Base-by-base conservation (phyloP, 2,797 vertebrate species). In the Sebastes trivittatus region DNA sequence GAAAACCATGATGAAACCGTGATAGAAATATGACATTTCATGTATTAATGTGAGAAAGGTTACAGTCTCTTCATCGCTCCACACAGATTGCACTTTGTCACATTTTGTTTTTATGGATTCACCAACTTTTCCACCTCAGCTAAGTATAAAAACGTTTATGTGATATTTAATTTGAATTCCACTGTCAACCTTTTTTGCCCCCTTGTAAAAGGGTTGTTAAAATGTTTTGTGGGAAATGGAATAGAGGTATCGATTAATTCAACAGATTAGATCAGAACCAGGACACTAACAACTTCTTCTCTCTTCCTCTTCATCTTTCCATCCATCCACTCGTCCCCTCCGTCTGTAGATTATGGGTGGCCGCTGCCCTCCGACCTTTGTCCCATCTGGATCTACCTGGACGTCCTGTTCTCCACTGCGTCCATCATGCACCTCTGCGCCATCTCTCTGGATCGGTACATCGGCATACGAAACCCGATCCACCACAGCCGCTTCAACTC, bases 341-440 rank as follows among this genome's bases (percentile, higher is more conserved):
- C 2, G 8, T 9, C 3, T 66, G 2, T 83, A 99, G 98, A 96
- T 77, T 99, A 98, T 30, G 89, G 89, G 7, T 99, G 98, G 98
- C 98, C 98, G 60, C 94, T 99, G 18, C 98, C 97, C 2, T 94
- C 92, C 6, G 94, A 96, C 79, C 92, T 99, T 16, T 99, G 98
- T 46, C 97, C 97, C 0, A 83, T 98, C 81, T 99, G 98, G 98
- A 98, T 99, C 92, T 99, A 97, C 94, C 91, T 99, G 94, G 98
- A 99, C 0, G 98, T 99, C 63, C 96, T 99, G 63, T 98, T 99
- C 93, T 99, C 98, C 78, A 99, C 98, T 0, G 97, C 98, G 0
- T 99, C 98, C 89, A 99, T 99, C 90, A 98, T 99, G 98, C 98
- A 99, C 84, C 97, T 99, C 38, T 99, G 98, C 1, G 97, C 98